phyloP scores from a whole-genome alignment of 2,888 invertebrate species.

The Ophonus ardosiacus region DNA sequence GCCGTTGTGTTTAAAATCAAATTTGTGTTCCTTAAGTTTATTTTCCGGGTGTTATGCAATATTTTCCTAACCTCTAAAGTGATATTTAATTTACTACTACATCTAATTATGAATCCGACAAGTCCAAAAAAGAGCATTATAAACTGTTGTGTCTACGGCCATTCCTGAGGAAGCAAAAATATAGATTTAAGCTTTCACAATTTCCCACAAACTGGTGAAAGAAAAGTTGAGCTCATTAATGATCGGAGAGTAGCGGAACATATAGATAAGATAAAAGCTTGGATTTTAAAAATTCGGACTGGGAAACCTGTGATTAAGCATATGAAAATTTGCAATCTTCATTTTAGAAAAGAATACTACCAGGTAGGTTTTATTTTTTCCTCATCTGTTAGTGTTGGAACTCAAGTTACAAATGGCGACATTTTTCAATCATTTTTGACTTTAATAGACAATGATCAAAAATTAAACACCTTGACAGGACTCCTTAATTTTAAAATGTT shows the following conservation, averaged over 20 bases:
- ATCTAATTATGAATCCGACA: too few relatives aligned
- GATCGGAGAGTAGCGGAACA: not conserved
- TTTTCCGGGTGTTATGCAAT: too few relatives aligned
- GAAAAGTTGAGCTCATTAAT: not conserved
- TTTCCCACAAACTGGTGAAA: not conserved
- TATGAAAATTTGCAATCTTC: not conserved
- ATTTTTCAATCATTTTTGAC: not conserved
- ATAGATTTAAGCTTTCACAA: not conserved
- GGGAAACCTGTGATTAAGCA: not conserved
- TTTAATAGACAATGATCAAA: not conserved
- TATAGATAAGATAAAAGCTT: not conserved
- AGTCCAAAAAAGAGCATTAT: not conserved
- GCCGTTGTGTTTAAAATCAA: too few relatives aligned
- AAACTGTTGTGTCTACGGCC: not conserved
- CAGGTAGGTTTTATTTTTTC: not conserved
- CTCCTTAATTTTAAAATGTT: not conserved
- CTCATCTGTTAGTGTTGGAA: not conserved
- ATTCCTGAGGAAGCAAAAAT: not conserved
- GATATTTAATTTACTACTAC: too few relatives aligned
- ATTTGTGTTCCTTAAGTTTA: too few relatives aligned
- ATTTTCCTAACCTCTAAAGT: too few relatives aligned
- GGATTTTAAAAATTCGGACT: not conserved
- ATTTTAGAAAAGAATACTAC: not conserved
- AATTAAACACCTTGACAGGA: not conserved
- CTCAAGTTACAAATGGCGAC: not conserved